phyloP scores from a whole-genome alignment of 1,140 invertebrate species.

The Araneus ventricosus region DNA sequence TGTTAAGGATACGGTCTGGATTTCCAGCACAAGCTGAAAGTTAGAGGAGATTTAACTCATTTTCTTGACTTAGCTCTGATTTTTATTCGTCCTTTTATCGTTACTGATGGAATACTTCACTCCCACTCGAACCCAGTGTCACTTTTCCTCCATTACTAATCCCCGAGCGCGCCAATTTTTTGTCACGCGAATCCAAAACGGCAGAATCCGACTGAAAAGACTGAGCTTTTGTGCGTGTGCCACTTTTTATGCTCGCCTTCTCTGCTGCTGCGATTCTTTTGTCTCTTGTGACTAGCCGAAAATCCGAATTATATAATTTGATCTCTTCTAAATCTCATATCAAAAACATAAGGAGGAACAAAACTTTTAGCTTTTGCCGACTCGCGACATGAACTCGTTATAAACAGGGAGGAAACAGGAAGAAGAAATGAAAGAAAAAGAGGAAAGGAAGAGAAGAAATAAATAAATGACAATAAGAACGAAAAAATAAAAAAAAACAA shows the following conservation, averaged over 20 bases:
- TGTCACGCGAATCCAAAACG: constrained; percentile 38
- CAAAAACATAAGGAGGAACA: constrained; percentile 43
- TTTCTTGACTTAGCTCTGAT: constrained; percentile 37
- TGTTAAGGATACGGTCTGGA: constrained; percentile 51
- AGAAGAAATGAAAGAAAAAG: neutral
- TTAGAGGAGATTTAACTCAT: constrained; percentile 68
- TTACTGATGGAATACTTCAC: constrained; percentile 51
- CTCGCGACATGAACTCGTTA: constrained; percentile 63
- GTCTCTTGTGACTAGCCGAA: constrained; percentile 67
- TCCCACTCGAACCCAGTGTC: constrained; percentile 4
- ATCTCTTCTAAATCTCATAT: constrained; percentile 75
- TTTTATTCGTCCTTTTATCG: constrained; percentile 21
- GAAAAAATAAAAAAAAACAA: neutral
- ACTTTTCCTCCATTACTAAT: constrained; percentile 61
- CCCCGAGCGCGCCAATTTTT: constrained; percentile 64
- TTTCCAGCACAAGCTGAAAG: constrained; percentile 35
- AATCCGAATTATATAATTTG: constrained; percentile 76
- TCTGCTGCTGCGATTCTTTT: neutral
- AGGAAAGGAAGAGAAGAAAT: constrained; percentile 27
- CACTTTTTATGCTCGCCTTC: neutral
- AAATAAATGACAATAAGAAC: constrained; percentile 36
- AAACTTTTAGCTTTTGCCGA: constrained; percentile 40
- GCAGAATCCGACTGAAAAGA: constrained; percentile 23
- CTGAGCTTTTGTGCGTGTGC: constrained; percentile 11
- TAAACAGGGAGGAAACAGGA: constrained; percentile 39